Conservation (phyloP, 2,797 vertebrate genomes). For the Gymnoscopelus microlampas region DNA sequence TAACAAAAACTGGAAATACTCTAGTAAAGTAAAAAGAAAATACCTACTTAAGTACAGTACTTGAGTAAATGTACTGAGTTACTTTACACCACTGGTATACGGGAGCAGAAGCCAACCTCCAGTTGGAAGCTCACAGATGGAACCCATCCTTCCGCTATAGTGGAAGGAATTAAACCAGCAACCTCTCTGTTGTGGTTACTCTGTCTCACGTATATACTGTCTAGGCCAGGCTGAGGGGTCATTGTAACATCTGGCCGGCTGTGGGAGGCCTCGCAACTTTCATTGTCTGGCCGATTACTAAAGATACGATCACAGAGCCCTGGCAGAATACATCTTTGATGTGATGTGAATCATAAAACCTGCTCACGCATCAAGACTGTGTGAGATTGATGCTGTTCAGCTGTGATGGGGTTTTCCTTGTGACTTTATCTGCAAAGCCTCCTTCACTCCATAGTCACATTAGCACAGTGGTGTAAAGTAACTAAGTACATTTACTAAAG, state of each 20-base stretch:
- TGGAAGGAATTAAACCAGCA: neutral
- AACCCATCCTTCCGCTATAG: conserved; percentile 1
- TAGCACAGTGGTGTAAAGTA: too few species aligned
- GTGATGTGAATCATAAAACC: conserved; percentile 40
- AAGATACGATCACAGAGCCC: conserved; percentile 25
- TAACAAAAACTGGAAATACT: too few species aligned
- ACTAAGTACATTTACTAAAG: too few species aligned
- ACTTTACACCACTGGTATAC: too few species aligned
- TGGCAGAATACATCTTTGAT: conserved; percentile 35
- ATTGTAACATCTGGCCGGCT: conserved; percentile 27
- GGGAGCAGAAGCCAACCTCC: neutral
- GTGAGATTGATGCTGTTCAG: conserved; percentile 58
- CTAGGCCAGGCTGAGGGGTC: conserved; percentile 34
- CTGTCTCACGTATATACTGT: neutral
- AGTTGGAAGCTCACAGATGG: conserved; percentile 20
- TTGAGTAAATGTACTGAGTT: too few species aligned
- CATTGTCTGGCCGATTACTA: conserved; percentile 22
- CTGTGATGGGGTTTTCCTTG: conserved; percentile 60
- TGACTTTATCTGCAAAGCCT: conserved; percentile 66
- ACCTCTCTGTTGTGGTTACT: conserved; percentile 8
- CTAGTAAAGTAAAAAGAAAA: too few species aligned
- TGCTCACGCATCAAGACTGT: conserved; percentile 45
- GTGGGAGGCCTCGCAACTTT: conserved; percentile 27
- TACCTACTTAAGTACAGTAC: too few species aligned
- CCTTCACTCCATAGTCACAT: conserved; percentile 54